These are phyloP conservation scores for Odiellus spinosus DNA, from an alignment of 2,888 invertebrate species.

Conservation along the genomic window DNA sequence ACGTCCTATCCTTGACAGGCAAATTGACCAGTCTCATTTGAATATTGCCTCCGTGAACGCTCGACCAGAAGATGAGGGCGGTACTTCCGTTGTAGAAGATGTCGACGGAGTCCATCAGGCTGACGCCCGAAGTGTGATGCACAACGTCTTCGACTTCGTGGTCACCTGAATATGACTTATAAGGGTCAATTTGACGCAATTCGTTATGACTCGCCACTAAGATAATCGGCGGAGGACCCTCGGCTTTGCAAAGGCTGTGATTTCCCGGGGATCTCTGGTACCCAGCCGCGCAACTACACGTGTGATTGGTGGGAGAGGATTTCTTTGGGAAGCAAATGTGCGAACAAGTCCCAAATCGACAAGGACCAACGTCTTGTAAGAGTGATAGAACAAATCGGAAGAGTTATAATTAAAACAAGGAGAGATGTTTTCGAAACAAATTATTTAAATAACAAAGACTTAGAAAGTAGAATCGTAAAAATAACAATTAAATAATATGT, in stretches of 20 bases:
- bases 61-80: constrained; percentile 2
- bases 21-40: too few species aligned
- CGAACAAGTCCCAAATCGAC: constrained; percentile 57
- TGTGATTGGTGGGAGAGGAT: constrained; percentile 28
- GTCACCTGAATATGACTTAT: constrained; percentile 36
- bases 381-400: neutral
- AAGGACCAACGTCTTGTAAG: constrained; percentile 26
- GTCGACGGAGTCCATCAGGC: constrained; percentile 24
- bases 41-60: neutral
- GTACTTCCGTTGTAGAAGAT: constrained; percentile 23
- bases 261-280: constrained; percentile 32
- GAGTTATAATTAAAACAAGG: too few species aligned
- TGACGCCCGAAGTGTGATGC: constrained; percentile 23
- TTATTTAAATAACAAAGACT: too few species aligned
- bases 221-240: constrained; percentile 16
- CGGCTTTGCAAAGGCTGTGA: constrained; percentile 25
- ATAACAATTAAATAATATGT: too few species aligned
- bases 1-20: neutral
- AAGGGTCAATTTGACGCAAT: constrained; percentile 39
- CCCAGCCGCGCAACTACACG: constrained; percentile 49
- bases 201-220: constrained; percentile 17
- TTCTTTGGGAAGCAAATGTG: constrained; percentile 54
- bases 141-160: constrained; percentile 28
- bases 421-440: too few species aligned
- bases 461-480: too few species aligned